Conservation (phyloP, 2,888 invertebrate species). For the Julus scandinavius region DNA sequence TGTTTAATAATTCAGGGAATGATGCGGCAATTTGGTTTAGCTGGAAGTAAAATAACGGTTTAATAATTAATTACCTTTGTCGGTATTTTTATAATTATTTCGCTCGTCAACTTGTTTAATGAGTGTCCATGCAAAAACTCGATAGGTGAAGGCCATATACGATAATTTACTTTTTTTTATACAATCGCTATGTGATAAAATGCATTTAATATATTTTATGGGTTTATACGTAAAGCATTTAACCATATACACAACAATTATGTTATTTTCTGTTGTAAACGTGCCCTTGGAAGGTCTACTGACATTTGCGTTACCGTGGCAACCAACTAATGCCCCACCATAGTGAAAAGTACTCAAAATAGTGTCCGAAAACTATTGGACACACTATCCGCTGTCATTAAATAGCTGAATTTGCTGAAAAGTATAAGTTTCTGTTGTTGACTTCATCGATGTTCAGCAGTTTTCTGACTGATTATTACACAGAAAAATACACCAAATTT, state of each 20-base stretch:
- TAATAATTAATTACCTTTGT: not conserved
- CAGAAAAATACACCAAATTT: too few relatives aligned
- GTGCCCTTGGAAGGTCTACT: not conserved
- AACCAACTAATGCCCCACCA: not conserved
- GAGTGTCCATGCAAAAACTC: not conserved
- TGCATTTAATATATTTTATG: conserved; percentile 41
- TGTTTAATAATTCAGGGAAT: not conserved
- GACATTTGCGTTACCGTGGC: not conserved
- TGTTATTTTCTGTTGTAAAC: conserved; percentile 4
- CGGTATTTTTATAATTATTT: not conserved
- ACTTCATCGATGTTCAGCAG: too few relatives aligned
- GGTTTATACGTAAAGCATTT: conserved; percentile 2
- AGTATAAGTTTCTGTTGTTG: too few relatives aligned
- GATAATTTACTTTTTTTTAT: not conserved
- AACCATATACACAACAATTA: not conserved
- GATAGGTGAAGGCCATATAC: not conserved
- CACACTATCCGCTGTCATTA: too few relatives aligned
- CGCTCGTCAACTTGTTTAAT: conserved; percentile 9
- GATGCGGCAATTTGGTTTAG: not conserved
- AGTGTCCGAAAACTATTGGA: not conserved
- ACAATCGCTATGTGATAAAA: not conserved
- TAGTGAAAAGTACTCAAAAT: not conserved
- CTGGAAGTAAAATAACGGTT: not conserved
- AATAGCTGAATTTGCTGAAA: too few relatives aligned
- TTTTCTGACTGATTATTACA: too few relatives aligned